A percentile compares a stretch with the other conserved stretches of the same genome.
Evolutionary conservation across 2,113 vertebrate species (phyloP).

Genomic region (Ariopsis seemanni): DNA sequence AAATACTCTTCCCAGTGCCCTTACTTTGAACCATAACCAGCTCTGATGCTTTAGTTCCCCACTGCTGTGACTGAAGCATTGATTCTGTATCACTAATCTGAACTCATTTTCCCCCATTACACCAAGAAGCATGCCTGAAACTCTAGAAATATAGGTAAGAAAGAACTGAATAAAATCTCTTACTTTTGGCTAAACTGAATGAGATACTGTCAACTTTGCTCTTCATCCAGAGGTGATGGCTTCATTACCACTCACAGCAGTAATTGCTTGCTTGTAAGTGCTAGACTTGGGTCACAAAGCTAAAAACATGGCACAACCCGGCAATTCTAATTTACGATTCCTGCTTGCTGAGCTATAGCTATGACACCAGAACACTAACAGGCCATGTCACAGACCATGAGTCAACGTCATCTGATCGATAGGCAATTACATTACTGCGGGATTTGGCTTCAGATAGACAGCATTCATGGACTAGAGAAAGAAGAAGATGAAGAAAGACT

Average conservation of each 20-base stretch:
- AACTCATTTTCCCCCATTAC: conserved; percentile 12
- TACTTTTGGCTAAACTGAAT: conserved; percentile 38
- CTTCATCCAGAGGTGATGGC: not conserved
- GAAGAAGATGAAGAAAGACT: conserved; percentile 1
- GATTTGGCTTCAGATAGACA: conserved; percentile 26
- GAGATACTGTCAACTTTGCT: not conserved
- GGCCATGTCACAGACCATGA: conserved; percentile 23
- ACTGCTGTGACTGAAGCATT: not conserved
- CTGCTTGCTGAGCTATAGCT: not conserved
- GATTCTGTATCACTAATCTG: conserved; percentile 8
- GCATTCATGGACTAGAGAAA: not conserved
- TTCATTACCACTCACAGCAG: not conserved
- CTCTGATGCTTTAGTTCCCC: not conserved
- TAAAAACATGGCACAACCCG: not conserved
- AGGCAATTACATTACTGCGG: conserved; percentile 44
- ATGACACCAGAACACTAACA: conserved; percentile 13
- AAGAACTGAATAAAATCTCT: conserved; percentile 38
- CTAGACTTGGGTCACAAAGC: not conserved
- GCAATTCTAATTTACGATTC: conserved; percentile 1
- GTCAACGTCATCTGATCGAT: conserved; percentile 46
- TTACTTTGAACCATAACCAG: conserved; percentile 6
- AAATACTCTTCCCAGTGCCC: not conserved
- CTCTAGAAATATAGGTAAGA: conserved; percentile 53
- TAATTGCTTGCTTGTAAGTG: not conserved
- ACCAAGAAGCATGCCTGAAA: conserved; percentile 31